phyloP scores from a whole-genome alignment of 1,140 invertebrate genomes.

The Drosophila pandora region DNA sequence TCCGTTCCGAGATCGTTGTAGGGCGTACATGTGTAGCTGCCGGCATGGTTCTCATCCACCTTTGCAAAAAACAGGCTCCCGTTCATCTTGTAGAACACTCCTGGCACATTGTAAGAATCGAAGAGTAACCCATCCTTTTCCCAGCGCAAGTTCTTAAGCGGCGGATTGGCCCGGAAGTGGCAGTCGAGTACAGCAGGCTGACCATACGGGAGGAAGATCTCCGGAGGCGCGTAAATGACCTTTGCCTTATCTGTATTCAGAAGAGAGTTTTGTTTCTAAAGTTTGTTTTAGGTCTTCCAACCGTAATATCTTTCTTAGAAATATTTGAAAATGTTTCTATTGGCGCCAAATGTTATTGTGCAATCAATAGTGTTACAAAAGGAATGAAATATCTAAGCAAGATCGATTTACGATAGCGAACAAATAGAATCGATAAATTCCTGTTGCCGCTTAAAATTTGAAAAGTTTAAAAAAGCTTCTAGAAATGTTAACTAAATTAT shows the following conservation, averaged over 20 bases:
- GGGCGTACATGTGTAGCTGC: conserved; percentile 95
- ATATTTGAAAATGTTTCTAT: too few relatives aligned
- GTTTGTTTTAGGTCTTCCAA: background rate
- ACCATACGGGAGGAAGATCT: conserved; percentile 95
- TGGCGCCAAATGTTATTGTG: too few relatives aligned
- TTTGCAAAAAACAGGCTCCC: conserved; percentile 94
- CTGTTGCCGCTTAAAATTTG: too few relatives aligned
- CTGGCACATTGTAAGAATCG: conserved; percentile 94
- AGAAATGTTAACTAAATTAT: too few relatives aligned
- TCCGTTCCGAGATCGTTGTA: conserved; percentile 94
- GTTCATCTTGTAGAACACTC: conserved; percentile 93
- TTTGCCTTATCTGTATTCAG: conserved; percentile 92
- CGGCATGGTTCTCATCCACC: conserved; percentile 90
- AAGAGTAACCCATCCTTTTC: conserved; percentile 96
- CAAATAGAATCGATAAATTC: too few relatives aligned
- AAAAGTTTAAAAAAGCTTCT: too few relatives aligned
- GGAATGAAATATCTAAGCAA: too few relatives aligned
- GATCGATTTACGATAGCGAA: too few relatives aligned
- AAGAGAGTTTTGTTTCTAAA: background rate
- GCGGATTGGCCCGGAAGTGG: conserved; percentile 96
- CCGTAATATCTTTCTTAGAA: too few relatives aligned
- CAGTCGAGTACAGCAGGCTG: conserved; percentile 95
- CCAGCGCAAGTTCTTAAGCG: conserved; percentile 96
- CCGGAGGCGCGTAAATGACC: conserved; percentile 93
- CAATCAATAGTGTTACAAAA: too few relatives aligned